phyloP scores from a whole-genome alignment of 1,140 invertebrate species.

The Danaus melanippus region DNA sequence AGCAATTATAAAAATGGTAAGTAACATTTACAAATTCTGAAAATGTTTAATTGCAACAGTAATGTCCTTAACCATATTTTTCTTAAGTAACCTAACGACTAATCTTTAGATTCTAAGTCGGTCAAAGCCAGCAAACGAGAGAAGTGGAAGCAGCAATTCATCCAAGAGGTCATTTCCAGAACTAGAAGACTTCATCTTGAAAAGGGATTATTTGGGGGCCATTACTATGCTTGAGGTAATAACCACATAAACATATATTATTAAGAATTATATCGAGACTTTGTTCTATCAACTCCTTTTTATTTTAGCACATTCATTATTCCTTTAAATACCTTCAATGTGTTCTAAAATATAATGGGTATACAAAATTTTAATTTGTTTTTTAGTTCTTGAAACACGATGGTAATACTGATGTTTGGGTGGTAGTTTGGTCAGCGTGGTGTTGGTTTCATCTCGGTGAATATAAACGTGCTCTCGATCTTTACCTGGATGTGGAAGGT shows the following conservation, averaged over 20 bases:
- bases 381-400: constrained; percentile 54
- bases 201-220: constrained; percentile 94
- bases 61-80: no score
- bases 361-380: no score
- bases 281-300: no score
- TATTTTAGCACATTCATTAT: no score
- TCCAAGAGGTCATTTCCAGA: constrained; percentile 77
- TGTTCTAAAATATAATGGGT: no score
- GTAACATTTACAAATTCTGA: no score
- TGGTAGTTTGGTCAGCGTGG: constrained; percentile 92
- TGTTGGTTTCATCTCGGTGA: constrained; percentile 96
- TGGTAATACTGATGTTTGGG: constrained; percentile 75
- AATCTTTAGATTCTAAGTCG: constrained; percentile 78
- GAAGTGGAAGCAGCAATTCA: constrained; percentile 51
- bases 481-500: constrained; percentile 75
- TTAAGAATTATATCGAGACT: no score
- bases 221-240: constrained; percentile 91
- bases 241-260: not conserved
- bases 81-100: no score
- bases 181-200: constrained; percentile 90
- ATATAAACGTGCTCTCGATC: constrained; percentile 88
- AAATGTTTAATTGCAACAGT: no score
- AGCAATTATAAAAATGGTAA: no score
- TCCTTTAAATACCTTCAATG: no score
- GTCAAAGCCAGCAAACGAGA: constrained; percentile 77